Base-by-base conservation (phyloP, 2,888 invertebrate species). In the Dynastes tityus region DNA sequence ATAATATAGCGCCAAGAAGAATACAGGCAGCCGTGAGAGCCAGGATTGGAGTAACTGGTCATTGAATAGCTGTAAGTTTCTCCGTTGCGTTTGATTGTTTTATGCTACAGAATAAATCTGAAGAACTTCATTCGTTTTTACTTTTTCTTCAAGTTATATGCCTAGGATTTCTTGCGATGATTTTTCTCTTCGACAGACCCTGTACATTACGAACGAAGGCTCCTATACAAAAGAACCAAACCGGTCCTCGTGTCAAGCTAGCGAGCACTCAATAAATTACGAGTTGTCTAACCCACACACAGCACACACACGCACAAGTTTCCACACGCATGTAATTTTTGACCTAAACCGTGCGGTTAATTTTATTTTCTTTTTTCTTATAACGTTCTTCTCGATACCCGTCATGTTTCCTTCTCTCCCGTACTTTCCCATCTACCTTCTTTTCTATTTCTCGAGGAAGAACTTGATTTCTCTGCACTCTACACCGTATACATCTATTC, bases 301-400 rank as follows among this genome's bases (percentile, higher is more conserved):
- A 45, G 45, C 45, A 11, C 45, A 45, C 45, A 45, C 45, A 45
- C 37, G n/a, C 16, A 40, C 65, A 37, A 13, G n/a, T 40, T 65
- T 65, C 40, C 16, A 65, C 65, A 65, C 40, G 65, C 65, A 40
- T 65, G 65, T 65, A 65, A 65, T 65, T 65, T 65, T 65, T 40
- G 22, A 65, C 65, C 65, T 65, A 45, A 65, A 45, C 45, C 11
- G 37, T 65, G 65, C 40, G 40, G 65, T 65, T 65, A 65, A 65
- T 65, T 65, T 37, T 65, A 65, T 65, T 65, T 65, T 16, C 45
- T 8, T 32, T n/a, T 37, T 16, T 65, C 8, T 8, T 53, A 53
- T n/a, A n/a, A n/a, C 53, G 53, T n/a, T 53, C 9, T 53, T 53
- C 53, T 8, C n/a, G 32, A 37, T 37, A 37, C 32, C 32, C 32